Conservation (phyloP, 2,113 vertebrate genomes). For the Nesoenas mayeri region DNA sequence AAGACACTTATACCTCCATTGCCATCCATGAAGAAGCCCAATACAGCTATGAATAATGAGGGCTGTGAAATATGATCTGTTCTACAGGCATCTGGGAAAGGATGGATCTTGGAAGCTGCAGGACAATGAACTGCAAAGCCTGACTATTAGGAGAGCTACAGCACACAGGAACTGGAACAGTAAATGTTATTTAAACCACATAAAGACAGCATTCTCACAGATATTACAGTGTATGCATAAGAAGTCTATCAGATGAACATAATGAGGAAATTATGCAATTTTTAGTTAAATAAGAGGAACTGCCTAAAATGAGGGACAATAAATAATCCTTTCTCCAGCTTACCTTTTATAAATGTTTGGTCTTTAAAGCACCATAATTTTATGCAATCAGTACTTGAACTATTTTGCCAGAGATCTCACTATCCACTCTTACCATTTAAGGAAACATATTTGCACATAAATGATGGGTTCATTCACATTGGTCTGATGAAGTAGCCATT, state of each 20-base stretch:
- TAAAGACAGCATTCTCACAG: not conserved
- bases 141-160: not conserved
- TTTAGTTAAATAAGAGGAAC: not conserved
- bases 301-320: not conserved
- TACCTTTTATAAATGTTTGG: not conserved
- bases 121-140: not conserved
- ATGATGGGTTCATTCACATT: not conserved
- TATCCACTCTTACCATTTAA: not conserved
- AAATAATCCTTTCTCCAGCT: not conserved
- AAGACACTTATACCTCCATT: not conserved
- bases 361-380: not conserved
- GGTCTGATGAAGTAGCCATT: not conserved
- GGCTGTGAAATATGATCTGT: not conserved
- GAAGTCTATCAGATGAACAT: not conserved
- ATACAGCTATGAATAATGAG: not conserved
- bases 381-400: not conserved
- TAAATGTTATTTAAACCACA: not conserved
- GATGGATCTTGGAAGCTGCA: not conserved
- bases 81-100: not conserved
- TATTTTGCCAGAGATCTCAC: not conserved
- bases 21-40: accelerated
- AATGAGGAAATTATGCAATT: not conserved
- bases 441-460: not conserved
- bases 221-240: not conserved
- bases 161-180: not conserved